Evolutionary conservation across 2,888 invertebrate genomes (phyloP).

Genomic region (Drosophila neutralis): DNA sequence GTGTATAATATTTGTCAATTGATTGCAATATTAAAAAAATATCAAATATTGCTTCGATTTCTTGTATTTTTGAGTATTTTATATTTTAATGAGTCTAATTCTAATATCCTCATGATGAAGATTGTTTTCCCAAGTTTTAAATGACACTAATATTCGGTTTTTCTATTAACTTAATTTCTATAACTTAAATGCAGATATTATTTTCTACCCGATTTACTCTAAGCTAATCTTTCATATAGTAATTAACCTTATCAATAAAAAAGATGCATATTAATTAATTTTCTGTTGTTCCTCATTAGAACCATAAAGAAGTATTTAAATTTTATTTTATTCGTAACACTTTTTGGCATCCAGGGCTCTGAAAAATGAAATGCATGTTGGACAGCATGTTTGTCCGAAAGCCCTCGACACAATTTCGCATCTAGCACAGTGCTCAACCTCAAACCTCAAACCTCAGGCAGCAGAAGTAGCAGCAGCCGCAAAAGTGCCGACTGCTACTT

Average conservation of each 20-base stretch:
- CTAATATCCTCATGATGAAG: background rate
- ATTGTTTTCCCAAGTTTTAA: background rate
- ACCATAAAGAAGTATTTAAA: background rate
- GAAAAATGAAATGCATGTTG: constrained; percentile 6
- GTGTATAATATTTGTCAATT: background rate
- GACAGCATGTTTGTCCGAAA: constrained; percentile 15
- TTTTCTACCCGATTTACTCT: background rate
- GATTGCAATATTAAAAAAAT: background rate
- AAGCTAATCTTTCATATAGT: background rate
- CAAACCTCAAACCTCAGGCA: constrained; percentile 21
- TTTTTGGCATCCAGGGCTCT: background rate
- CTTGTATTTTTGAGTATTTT: background rate
- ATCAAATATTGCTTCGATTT: background rate
- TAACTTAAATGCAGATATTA: background rate
- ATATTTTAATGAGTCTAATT: background rate
- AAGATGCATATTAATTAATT: background rate
- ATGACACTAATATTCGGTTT: background rate
- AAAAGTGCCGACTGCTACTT: constrained; percentile 64
- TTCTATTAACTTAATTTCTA: background rate
- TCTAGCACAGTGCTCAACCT: constrained; percentile 20
- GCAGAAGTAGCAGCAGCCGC: constrained; percentile 59
- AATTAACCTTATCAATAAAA: background rate
- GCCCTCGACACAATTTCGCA: constrained; percentile 49
- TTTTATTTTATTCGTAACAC: background rate
- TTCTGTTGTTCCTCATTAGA: no score